Conservation (phyloP, 1,140 invertebrate genomes). For the Panulirus ornatus region DNA sequence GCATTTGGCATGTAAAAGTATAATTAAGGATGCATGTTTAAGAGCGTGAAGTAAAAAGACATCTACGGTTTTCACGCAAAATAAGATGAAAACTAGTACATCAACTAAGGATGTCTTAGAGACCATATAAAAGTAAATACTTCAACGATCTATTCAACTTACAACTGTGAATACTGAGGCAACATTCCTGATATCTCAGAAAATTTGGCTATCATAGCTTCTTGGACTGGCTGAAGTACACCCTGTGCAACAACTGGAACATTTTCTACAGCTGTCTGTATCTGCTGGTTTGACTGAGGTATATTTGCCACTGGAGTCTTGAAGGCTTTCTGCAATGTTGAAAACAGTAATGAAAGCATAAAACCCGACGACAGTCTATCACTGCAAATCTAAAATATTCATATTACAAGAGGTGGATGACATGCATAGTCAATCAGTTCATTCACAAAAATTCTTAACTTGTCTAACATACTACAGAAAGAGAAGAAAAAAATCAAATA, state of each 20-base stretch:
- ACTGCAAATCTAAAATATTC: neutral
- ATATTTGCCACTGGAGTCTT: constrained; percentile 78
- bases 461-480: no score
- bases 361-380: neutral
- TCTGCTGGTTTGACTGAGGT: constrained; percentile 75
- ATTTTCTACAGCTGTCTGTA: constrained; percentile 69
- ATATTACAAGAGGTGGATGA: neutral
- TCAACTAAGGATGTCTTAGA: neutral
- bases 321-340: constrained; percentile 79
- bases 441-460: no score
- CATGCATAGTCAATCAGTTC: neutral
- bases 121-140: neutral
- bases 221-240: constrained; percentile 80
- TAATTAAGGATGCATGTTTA: neutral
- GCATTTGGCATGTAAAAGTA: neutral
- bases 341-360: constrained; percentile 41
- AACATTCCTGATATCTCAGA: constrained; percentile 76
- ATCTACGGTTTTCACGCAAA: neutral
- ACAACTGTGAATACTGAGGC: constrained; percentile 64
- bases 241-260: constrained; percentile 54
- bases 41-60: neutral
- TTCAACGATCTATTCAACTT: constrained; percentile 36
- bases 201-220: constrained; percentile 85
- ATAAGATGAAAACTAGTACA: neutral
- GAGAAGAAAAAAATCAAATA: no score